Evolutionary conservation across 2,797 vertebrate genomes (phyloP), one percentile per base, ranked within the genome.

Genomic region (Triplophysa bombifrons): DNA sequence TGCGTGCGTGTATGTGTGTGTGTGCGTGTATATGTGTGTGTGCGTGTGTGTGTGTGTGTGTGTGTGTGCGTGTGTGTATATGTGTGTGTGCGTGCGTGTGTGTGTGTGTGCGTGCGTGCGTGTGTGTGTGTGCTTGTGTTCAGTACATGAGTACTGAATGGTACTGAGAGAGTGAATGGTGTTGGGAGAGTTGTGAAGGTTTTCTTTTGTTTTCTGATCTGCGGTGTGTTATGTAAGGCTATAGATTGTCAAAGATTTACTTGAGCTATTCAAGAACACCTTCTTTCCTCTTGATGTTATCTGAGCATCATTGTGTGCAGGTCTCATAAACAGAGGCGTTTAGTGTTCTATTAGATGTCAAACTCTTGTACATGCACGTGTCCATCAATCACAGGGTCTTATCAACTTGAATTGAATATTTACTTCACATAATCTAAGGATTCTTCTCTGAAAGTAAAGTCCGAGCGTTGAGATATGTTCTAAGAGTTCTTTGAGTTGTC

Each of bases 61-160:
- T 51, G 22, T 68, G 83, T 76, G 76, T 74, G 76, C 55, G 27
- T 74, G 82, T 76, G 80, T n/a, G n/a, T n/a, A n/a, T n/a, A n/a
- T n/a, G n/a, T n/a, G n/a, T n/a, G n/a, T n/a, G n/a, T n/a, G n/a
- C n/a, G n/a, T n/a, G n/a, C n/a, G 67, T 53, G 34, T 22, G 50
- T 63, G 72, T 51, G 22, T 68, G 83, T 76, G 76, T 74, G 76
- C 55, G 27, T 74, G 82, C n/a, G n/a, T n/a, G n/a, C n/a, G n/a
- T 76, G 80, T 27, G 61, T 38, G 66, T 56, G 30, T 1, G 30
- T 30, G 30, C 4, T 82, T 11, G 17, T n/a, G 34, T 48, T 66
- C 46, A 51, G 22, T 25, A 53, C 10, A 14, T 69, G 30, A 22
- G 22, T 22, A 22, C 22, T 22, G 22, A 22, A 22, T 22, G 22